phyloP scores from a whole-genome alignment of 30 jellyfish, hydroid and myxozoan species.

The Cassiopea xamachana region DNA sequence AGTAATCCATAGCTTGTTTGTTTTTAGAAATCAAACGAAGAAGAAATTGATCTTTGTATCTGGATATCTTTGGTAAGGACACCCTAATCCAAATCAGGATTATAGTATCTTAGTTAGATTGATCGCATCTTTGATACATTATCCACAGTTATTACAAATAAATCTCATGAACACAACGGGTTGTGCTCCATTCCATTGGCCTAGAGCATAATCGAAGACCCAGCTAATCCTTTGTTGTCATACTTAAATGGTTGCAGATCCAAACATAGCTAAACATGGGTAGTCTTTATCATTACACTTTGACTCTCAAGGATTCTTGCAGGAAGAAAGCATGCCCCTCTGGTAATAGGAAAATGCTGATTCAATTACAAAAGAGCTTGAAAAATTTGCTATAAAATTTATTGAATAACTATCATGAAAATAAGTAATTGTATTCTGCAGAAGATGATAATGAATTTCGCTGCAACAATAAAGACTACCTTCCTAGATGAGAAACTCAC shows the following conservation, averaged over 20 bases:
- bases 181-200: not conserved
- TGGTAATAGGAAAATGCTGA: no score
- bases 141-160: not conserved
- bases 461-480: no score
- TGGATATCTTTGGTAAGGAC: constrained; percentile 40
- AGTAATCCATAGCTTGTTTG: not conserved
- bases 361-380: no score
- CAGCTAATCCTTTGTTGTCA: not conserved
- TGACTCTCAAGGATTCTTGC: not conserved
- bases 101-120: constrained; percentile 10
- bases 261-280: not conserved
- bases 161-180: not conserved
- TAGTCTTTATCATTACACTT: not conserved
- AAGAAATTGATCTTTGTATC: constrained; percentile 36
- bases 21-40: constrained; percentile 45
- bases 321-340: not conserved
- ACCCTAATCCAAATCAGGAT: not conserved
- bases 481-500: no score
- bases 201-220: not conserved
- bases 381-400: no score
- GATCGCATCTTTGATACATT: not conserved
- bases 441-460: no score
- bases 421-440: no score
- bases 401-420: no score
- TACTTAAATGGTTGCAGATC: not conserved